These are phyloP conservation scores for Pelodytes ibericus DNA, from an alignment of 2,797 vertebrate genomes.

Conservation along the genomic window DNA sequence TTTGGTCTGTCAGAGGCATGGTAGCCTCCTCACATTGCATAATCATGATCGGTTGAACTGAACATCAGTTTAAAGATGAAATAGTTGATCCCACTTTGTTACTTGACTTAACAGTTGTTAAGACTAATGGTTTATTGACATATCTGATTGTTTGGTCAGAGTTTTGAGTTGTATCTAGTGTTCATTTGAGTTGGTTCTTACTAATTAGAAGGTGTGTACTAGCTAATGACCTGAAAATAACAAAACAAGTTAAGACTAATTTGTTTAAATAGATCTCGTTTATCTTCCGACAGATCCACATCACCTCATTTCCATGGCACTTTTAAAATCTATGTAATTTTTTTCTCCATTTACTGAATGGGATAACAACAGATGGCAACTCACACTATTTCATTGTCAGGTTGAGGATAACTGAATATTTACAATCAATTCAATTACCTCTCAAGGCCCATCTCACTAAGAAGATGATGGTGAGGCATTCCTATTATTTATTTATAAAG, in stretches of 20 bases:
- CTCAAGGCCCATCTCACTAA: too few relatives aligned
- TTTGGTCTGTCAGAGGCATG: constrained; percentile 18
- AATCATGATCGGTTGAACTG: constrained; percentile 14
- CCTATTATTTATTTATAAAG: too few relatives aligned
- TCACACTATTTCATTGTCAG: constrained; percentile 12
- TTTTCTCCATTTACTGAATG: neutral
- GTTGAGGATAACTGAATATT: neutral
- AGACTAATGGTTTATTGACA: constrained; percentile 48
- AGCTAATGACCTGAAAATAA: constrained; percentile 59
- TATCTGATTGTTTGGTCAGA: constrained; percentile 37
- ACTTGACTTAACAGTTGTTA: constrained; percentile 15
- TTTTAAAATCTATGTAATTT: neutral
- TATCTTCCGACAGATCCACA: constrained; percentile 25
- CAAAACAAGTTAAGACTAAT: constrained; percentile 61
- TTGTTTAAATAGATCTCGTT: constrained; percentile 29
- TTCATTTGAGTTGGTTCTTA: constrained; percentile 59
- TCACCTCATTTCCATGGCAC: neutral
- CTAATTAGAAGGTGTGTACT: constrained; percentile 51
- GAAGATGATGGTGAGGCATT: too few relatives aligned
- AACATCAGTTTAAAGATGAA: constrained; percentile 7
- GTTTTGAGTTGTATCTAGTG: constrained; percentile 15
- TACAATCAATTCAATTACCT: constrained; percentile 7
- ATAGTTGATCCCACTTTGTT: neutral
- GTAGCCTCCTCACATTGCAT: constrained; percentile 15
- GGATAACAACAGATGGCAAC: neutral